A percentile compares a stretch with the other conserved stretches of the same genome.
Conservation (phyloP, 2,888 invertebrate genomes). For the Leptopilina drosophilae region DNA sequence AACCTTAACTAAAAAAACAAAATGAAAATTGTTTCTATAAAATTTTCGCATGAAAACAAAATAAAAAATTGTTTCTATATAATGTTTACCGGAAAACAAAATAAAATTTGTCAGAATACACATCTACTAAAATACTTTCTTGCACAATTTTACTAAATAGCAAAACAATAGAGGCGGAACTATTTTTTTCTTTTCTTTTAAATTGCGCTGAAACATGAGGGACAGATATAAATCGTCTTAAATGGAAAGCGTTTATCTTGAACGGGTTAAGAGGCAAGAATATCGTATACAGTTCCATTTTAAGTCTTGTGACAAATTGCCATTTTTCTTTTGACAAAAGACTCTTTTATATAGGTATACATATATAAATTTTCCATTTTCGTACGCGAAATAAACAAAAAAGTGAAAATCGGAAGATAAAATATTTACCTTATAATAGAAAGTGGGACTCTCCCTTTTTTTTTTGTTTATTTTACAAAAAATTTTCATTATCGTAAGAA, state of each 20-base stretch:
- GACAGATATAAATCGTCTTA: conserved; percentile 3
- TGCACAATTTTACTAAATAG: no score
- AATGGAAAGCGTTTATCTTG: conserved; percentile 24
- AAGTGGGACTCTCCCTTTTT: neutral
- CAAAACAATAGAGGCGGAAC: no score
- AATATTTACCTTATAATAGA: neutral
- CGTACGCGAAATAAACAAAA: neutral
- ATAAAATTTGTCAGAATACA: no score
- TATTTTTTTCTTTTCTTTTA: no score
- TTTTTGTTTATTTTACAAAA: conserved; percentile 2
- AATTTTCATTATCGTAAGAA: no score
- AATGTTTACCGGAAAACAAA: no score
- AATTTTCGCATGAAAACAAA: no score
- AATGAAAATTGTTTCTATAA: no score
- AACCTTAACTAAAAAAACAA: no score
- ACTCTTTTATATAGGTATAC: no score
- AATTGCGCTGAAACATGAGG: neutral
- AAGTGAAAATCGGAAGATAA: neutral
- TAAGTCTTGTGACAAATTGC: conserved; percentile 22
- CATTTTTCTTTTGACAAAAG: neutral
- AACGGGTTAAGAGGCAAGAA: conserved; percentile 4
- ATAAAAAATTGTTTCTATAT: no score
- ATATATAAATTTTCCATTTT: neutral
- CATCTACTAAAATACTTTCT: no score
- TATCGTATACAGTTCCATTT: neutral